Conservation (phyloP, 2,797 vertebrate species). For the Microctenopoma stevenorrisi region DNA sequence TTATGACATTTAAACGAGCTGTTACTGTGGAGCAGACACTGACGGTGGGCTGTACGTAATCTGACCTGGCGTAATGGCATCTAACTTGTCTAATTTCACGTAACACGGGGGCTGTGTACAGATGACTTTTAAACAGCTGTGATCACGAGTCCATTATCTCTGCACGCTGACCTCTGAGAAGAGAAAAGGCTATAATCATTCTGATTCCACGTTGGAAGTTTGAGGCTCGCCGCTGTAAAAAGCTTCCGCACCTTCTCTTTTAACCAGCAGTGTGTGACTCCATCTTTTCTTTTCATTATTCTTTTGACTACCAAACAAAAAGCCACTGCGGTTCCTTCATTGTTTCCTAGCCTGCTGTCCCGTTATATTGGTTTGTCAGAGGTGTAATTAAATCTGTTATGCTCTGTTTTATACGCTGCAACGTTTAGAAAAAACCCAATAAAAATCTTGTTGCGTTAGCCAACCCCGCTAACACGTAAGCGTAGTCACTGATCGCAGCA, state of each 20-base stretch:
- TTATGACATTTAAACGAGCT: not conserved
- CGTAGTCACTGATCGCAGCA: conserved; percentile 61
- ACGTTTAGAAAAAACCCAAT: not conserved
- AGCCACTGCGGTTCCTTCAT: not conserved
- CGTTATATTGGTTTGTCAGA: not conserved
- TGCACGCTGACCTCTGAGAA: conserved; percentile 17
- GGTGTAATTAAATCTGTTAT: not conserved
- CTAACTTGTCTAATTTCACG: conserved; percentile 1
- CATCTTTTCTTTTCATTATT: not conserved
- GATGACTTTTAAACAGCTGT: conserved; percentile 33
- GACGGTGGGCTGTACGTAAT: not conserved
- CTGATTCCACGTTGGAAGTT: conserved; percentile 39
- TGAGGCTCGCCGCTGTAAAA: conserved; percentile 34
- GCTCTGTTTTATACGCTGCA: not conserved
- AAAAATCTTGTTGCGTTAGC: not conserved
- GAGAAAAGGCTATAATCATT: conserved; percentile 43
- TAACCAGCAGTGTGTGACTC: not conserved
- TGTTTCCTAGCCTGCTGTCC: not conserved
- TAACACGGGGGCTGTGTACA: conserved; percentile 4
- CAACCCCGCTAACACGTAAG: conserved; percentile 5
- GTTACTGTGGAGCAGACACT: not conserved
- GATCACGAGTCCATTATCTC: conserved; percentile 36
- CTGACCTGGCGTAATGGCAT: not conserved
- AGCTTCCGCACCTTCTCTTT: conserved; percentile 27
- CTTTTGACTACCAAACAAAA: not conserved